phyloP scores from a whole-genome alignment of 1,140 invertebrate species.

The Zelostemma sp. region DNA sequence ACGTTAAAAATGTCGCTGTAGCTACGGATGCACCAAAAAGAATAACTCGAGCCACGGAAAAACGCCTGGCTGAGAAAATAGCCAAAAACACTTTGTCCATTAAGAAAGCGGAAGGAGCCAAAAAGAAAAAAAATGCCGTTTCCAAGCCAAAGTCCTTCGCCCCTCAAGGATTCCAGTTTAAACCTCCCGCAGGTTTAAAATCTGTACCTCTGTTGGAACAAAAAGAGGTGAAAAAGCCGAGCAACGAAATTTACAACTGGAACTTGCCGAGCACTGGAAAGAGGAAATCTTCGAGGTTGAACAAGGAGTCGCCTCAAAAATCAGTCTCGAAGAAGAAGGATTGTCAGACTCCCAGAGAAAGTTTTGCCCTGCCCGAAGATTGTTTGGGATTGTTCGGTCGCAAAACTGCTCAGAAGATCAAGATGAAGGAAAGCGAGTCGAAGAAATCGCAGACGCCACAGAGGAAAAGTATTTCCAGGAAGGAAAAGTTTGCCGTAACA shows the following conservation, averaged over 20 bases:
- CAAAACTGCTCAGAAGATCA: conserved; percentile 20
- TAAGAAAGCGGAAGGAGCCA: conserved; percentile 1
- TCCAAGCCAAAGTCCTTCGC: conserved; percentile 27
- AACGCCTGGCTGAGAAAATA: conserved; percentile 55
- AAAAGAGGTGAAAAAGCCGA: background rate
- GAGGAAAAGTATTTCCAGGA: background rate
- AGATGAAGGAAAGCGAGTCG: background rate
- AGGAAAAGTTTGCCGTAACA: background rate
- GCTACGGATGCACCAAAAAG: conserved; percentile 31
- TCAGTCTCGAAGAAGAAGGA: background rate
- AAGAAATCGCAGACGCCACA: background rate
- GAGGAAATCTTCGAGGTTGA: background rate
- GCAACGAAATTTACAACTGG: conserved; percentile 17
- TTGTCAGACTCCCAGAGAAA: background rate
- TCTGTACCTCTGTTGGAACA: conserved; percentile 1
- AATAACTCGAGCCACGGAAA: conserved; percentile 58
- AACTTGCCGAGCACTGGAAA: background rate
- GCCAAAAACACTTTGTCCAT: conserved; percentile 2
- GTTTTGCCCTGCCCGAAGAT: background rate
- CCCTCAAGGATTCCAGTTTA: conserved; percentile 37
- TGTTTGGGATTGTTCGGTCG: conserved; percentile 21
- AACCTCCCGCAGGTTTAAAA: conserved; percentile 21
- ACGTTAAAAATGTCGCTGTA: conserved; percentile 1
- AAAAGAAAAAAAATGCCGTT: background rate
- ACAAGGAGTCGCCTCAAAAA: background rate